A percentile compares a stretch with the other conserved stretches of the same genome.
Conservation (phyloP, 35 echinoderm and acorn worm species). For the Diadema setosum region DNA sequence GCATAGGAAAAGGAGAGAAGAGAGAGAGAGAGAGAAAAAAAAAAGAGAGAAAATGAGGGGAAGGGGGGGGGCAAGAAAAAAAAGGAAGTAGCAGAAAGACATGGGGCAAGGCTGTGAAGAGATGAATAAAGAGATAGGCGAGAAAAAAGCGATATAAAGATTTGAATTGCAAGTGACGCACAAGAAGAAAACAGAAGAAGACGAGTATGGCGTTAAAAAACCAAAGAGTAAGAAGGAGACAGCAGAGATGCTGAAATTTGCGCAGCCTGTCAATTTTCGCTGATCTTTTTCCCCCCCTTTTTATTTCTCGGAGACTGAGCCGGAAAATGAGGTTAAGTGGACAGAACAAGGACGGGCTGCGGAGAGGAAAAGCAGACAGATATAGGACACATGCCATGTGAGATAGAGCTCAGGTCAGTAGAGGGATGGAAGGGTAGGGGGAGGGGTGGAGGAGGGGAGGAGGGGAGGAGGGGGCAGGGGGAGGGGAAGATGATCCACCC, state of each 20-base stretch:
- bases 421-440: no score
- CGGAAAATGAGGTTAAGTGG: no score
- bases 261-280: no score
- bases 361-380: no score
- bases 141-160: neutral
- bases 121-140: neutral
- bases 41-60: neutral
- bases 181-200: neutral
- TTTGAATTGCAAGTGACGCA: neutral
- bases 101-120: no score
- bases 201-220: neutral
- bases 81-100: neutral
- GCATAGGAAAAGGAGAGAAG: neutral
- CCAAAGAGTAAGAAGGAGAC: neutral
- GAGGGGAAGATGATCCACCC: neutral
- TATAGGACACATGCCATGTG: no score
- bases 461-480: neutral
- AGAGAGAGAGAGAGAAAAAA: neutral
- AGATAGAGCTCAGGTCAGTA: no score
- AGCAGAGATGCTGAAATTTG: no score
- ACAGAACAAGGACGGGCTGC: no score
- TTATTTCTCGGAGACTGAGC: no score
- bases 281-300: no score
- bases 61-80: neutral
- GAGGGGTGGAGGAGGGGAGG: neutral